phyloP scores from a whole-genome alignment of 2,797 vertebrate species.

The Schizopygopsis pylzovi region DNA sequence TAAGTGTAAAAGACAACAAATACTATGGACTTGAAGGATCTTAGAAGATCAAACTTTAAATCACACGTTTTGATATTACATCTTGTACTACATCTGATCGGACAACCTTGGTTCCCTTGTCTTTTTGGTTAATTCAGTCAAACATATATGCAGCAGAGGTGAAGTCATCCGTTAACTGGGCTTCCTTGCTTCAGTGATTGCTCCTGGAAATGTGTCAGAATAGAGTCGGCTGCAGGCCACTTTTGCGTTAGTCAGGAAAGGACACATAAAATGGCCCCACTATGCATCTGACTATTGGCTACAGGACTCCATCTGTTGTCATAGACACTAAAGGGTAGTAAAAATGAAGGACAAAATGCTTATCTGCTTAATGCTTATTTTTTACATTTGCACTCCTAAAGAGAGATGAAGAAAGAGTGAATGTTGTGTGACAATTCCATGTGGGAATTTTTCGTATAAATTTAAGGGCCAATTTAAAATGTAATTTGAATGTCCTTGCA shows the following conservation, averaged over 20 bases:
- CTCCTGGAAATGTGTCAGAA: constrained; percentile 46
- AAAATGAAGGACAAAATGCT: constrained; percentile 16
- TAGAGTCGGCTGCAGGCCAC: constrained; percentile 14
- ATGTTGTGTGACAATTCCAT: background rate
- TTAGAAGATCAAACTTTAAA: background rate
- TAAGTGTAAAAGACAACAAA: background rate
- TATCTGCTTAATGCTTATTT: background rate
- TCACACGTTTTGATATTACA: background rate
- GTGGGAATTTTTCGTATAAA: background rate
- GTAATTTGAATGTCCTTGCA: background rate
- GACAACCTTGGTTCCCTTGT: background rate
- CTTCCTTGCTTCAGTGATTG: constrained; percentile 33
- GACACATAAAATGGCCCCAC: constrained; percentile 41
- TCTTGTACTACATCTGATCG: background rate
- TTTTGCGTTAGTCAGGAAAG: constrained; percentile 44
- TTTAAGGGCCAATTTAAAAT: constrained; percentile 5
- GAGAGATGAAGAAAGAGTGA: background rate
- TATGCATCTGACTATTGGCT: constrained; percentile 40
- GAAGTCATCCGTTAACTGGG: constrained; percentile 37
- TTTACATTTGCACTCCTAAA: background rate
- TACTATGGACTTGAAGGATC: background rate
- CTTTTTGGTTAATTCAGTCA: constrained; percentile 36
- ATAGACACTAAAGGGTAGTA: constrained; percentile 31
- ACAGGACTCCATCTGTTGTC: constrained; percentile 36
- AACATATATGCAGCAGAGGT: constrained; percentile 27